Conservation (phyloP, 2,888 invertebrate species). For the Leptinotarsa tumamoca region DNA sequence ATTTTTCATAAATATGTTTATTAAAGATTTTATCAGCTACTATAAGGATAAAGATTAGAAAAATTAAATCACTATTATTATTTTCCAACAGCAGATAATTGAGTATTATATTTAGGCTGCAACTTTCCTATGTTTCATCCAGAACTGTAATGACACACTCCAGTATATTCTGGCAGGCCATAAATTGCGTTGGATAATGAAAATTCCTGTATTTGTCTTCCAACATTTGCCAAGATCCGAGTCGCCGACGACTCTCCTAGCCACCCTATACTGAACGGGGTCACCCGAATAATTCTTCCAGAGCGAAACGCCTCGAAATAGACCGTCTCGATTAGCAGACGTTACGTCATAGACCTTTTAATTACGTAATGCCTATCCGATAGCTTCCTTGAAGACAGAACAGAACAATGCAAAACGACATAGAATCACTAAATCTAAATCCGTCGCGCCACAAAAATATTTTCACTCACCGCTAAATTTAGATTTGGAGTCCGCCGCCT, state of each 20-base stretch:
- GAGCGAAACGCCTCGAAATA: conserved; percentile 57
- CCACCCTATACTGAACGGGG: conserved; percentile 50
- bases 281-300: conserved; percentile 63
- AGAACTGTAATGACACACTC: no score
- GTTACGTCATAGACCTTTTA: conserved; percentile 61
- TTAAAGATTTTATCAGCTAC: no score
- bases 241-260: not conserved
- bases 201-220: no score
- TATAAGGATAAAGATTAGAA: no score
- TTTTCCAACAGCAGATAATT: no score
- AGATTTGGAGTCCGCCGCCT: conserved; percentile 40
- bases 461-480: conserved; percentile 49
- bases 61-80: no score
- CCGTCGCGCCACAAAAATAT: conserved; percentile 44
- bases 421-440: conserved; percentile 51
- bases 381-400: conserved; percentile 50
- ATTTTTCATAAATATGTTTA: no score
- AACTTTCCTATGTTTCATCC: no score
- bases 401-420: conserved; percentile 54
- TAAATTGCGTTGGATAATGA: no score
- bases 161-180: no score
- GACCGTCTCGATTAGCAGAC: conserved; percentile 61
- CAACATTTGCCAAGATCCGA: not conserved
- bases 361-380: conserved; percentile 61
- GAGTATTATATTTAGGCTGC: no score